Conservation (phyloP, 2,113 vertebrate species). For the Nestor notabilis region DNA sequence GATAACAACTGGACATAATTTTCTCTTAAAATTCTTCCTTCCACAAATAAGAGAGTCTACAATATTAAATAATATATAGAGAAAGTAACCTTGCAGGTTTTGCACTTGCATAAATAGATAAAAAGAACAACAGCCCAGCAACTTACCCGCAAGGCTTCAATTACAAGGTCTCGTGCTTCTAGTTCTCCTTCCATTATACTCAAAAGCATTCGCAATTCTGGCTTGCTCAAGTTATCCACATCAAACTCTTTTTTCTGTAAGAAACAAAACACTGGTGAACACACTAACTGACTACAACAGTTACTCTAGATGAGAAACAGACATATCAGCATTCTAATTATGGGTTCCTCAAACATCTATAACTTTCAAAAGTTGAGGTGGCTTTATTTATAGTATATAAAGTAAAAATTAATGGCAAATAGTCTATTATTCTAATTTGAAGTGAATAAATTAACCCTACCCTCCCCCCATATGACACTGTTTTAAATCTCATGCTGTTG, state of each 20-base stretch:
- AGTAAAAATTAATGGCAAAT: neutral
- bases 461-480: too few relatives aligned
- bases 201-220: conserved; percentile 91
- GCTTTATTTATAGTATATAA: neutral
- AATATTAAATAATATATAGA: neutral
- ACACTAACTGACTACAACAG: neutral
- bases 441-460: neutral
- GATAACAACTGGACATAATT: neutral
- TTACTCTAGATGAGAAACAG: neutral
- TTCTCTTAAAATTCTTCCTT: neutral
- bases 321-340: neutral
- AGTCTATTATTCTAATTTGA: neutral
- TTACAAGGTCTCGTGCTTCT: conserved; percentile 95
- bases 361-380: neutral
- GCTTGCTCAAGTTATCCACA: conserved; percentile 94
- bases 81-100: neutral
- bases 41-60: neutral
- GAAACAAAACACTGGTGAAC: conserved; percentile 45
- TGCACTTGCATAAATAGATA: neutral
- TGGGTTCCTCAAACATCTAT: neutral
- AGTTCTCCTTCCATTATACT: conserved; percentile 97
- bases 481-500: neutral
- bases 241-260: conserved; percentile 94
- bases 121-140: neutral
- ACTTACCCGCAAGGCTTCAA: conserved; percentile 95